phyloP scores from a whole-genome alignment of 92 coral and sea anemone genomes.

The Blastomussa wellsi region DNA sequence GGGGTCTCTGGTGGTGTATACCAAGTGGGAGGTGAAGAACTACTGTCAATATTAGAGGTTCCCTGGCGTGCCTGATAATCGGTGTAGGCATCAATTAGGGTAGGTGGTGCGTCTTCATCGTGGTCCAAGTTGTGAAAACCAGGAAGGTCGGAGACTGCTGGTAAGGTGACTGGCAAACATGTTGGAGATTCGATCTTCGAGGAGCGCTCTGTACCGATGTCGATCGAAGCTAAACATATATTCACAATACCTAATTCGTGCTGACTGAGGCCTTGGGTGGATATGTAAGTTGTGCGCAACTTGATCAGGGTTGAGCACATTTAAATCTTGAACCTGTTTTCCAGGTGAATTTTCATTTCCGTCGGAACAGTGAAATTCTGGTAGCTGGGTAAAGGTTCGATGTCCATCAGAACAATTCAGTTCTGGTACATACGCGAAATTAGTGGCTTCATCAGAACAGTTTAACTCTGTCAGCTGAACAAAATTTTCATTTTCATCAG shows the following conservation, averaged over 20 bases:
- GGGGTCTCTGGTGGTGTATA: background rate
- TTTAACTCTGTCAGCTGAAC: background rate
- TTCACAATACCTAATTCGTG: background rate
- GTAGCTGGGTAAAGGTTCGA: too few species aligned
- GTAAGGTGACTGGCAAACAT: background rate
- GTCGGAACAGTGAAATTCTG: too few species aligned
- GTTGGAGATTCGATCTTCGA: background rate
- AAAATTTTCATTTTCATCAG: background rate
- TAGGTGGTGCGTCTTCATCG: background rate
- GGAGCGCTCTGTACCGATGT: background rate
- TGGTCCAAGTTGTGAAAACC: constrained; percentile 7
- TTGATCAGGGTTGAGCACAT: constrained; percentile 16
- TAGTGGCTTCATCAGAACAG: background rate
- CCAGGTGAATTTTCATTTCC: too few species aligned
- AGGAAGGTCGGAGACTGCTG: background rate
- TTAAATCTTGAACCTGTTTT: background rate
- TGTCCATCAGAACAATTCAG: too few species aligned
- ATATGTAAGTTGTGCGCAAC: background rate
- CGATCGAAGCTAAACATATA: background rate
- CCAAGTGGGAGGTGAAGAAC: background rate
- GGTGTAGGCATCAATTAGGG: background rate
- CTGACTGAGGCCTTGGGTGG: background rate
- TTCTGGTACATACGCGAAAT: background rate
- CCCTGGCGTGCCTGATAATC: too few species aligned
- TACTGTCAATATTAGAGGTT: too few species aligned